Evolutionary conservation across 1,140 invertebrate genomes (phyloP), one percentile per base, ranked within the genome.

Genomic region (Drosophila nebulosa): DNA sequence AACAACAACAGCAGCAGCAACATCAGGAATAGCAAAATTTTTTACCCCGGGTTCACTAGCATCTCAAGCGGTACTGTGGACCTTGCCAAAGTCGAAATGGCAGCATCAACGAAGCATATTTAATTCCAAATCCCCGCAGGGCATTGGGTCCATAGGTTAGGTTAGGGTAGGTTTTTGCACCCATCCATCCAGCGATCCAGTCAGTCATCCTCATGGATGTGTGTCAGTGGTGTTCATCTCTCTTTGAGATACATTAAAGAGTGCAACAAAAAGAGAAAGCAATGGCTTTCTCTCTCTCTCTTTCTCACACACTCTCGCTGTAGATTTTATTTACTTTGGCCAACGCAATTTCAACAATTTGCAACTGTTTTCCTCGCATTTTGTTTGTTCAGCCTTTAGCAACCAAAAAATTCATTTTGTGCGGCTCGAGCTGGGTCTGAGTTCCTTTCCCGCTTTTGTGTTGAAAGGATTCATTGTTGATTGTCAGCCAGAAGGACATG

Each of bases 21-120:
- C 70, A 70, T 60, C 62, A 26, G 63, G 67, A 57, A 39, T 70
- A 69, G 72, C 75, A 81, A 62, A 78, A 66, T 69, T 84, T 71
- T 58, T 80, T 74, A 74, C 71, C 63, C 79, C 57, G 70, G 58
- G 71, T 80, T 69, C 76, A 79, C 68, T 64, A 71, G 75, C 69
- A 88, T 64, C 68, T 58, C 36, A 62, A 30, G 69, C 64, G 9
- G 64, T 52, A 58, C 66, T 67, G 32, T 67, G 83, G 78, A 78
- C 83, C 74, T 86, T 72, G 81, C 66, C 74, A 86, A 86, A 86
- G 83, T 86, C 83, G 83, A 88, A 88, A 86, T 88, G 88, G 80
- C 78, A 79, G 79, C 79, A 86, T 62, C 86, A 90, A 73, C 88
- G 79, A 90, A 83, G 88, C 88, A 90, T 90, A 83, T 89, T 90